Evolutionary conservation across 1,140 invertebrate species (phyloP).

Genomic region (Tetragnatha versicolor): DNA sequence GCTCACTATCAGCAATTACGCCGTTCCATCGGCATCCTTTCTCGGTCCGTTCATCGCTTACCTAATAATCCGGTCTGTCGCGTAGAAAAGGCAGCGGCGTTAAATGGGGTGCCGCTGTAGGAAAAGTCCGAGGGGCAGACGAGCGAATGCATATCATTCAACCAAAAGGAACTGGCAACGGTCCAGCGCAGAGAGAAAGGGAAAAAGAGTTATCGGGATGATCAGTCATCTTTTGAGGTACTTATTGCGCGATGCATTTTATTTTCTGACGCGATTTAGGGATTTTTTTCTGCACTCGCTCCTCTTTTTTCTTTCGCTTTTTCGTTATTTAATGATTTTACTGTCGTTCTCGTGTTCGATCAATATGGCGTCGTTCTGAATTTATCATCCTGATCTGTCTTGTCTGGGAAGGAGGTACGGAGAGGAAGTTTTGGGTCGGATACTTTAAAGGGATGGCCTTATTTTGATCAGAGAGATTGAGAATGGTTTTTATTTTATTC

Average conservation of each 20-base stretch:
- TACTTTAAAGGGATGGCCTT: too few species aligned
- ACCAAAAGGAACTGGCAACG: slow-evolving; percentile 18
- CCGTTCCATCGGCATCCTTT: too few species aligned
- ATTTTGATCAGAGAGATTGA: too few species aligned
- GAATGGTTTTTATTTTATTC: too few species aligned
- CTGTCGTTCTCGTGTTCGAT: neutral
- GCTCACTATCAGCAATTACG: too few species aligned
- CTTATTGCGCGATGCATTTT: slow-evolving; percentile 28
- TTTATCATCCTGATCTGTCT: neutral
- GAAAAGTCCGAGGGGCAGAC: neutral
- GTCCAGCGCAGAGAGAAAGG: neutral
- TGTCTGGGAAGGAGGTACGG: too few species aligned
- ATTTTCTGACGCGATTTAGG: slow-evolving; percentile 1
- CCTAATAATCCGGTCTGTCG: too few species aligned
- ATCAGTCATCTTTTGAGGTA: slow-evolving; percentile 36
- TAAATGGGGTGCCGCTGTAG: slow-evolving; percentile 12
- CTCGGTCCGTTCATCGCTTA: too few species aligned
- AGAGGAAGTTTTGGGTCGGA: too few species aligned
- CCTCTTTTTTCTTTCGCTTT: too few species aligned
- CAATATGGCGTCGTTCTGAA: slow-evolving; percentile 6
- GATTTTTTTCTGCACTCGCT: neutral
- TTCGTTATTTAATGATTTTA: slow-evolving; percentile 16
- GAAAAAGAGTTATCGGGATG: slow-evolving; percentile 31
- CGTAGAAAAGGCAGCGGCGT: too few species aligned
- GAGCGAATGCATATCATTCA: slow-evolving; percentile 32